Evolutionary conservation across 2,888 invertebrate species (phyloP), one percentile per base, ranked within the genome.

Genomic region (Pedicia rivosa): DNA sequence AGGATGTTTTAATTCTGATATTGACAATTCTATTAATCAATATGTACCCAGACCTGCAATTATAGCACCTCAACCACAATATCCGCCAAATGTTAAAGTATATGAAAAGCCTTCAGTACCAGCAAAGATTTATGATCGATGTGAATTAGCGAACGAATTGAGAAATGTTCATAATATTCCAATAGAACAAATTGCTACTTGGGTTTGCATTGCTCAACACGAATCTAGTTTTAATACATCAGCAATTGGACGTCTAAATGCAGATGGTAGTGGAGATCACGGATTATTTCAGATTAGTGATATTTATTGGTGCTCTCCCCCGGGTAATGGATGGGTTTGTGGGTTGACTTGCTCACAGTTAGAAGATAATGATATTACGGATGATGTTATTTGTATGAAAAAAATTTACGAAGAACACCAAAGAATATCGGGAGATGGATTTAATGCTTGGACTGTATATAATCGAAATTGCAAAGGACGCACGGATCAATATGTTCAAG

Each of bases 261-360:
- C 16, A 3, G 35, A 35, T 25, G 35, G 26, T 26, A 35, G 25
- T 12, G 69, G 69, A 3, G 78, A 79, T 56, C 78, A 79, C 51
- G 79, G 79, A 4, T 51, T 78, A 16, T 72, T 79, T 49, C 78
- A 80, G 58, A 78, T 80, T 45, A 77, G 75, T 50, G 71, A 78
- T 53, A 56, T 71, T 25, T 78, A 65, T 51, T 78, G 78, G 78
- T 78, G 78, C 50, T 58, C 59, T 1, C 54, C 56, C 10, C 64
- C 66, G 34, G 57, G 56, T 1, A 55, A 55, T 42, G 70, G 72
- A 16, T 68, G 68, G 46, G 75, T 66, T 1, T 78, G 78, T 48
- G 69, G 68, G 4, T 51, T 70, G 1, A 55, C 67, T 2, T 79
- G 78, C 53, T 56, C 63, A 1, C 65, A 68, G 3, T 61, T 81